These are phyloP conservation scores for Urophycis tenuis DNA, from an alignment of 2,797 vertebrate genomes.

Conservation along the genomic window DNA sequence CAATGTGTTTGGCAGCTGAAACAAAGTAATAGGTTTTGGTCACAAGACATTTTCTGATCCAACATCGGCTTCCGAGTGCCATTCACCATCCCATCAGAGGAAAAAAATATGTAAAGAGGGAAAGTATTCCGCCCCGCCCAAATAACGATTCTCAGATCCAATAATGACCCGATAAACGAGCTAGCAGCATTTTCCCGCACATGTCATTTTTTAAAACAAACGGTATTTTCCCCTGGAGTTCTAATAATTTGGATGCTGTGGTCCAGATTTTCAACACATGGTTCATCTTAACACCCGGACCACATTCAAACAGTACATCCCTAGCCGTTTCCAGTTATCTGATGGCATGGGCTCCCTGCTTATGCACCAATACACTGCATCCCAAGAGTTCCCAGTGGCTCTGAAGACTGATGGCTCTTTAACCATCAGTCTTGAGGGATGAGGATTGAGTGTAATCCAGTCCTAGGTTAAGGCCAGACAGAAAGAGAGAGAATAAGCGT, in stretches of 20 bases:
- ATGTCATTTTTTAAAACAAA: constrained; percentile 38
- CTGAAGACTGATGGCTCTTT: background rate
- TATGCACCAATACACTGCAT: background rate
- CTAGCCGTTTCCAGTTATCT: background rate
- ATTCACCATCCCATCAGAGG: no score
- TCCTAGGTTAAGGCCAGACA: background rate
- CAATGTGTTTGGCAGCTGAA: background rate
- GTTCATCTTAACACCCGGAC: background rate
- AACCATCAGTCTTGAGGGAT: background rate
- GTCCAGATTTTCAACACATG: background rate
- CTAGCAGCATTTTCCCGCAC: constrained; percentile 41
- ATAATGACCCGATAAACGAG: constrained; percentile 35
- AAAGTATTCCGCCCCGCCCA: background rate
- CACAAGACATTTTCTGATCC: background rate
- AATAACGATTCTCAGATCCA: constrained; percentile 22
- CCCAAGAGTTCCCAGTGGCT: background rate
- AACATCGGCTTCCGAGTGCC: background rate
- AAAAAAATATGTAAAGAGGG: no score
- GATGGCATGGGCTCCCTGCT: background rate
- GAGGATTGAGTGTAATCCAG: background rate
- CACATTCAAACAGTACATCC: background rate
- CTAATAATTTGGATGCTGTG: background rate
- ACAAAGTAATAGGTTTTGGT: background rate
- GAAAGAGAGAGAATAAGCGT: background rate
- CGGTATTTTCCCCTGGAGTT: constrained; percentile 13